Conservation (phyloP, 2,888 invertebrate genomes). For the Aleiodes alternator region DNA sequence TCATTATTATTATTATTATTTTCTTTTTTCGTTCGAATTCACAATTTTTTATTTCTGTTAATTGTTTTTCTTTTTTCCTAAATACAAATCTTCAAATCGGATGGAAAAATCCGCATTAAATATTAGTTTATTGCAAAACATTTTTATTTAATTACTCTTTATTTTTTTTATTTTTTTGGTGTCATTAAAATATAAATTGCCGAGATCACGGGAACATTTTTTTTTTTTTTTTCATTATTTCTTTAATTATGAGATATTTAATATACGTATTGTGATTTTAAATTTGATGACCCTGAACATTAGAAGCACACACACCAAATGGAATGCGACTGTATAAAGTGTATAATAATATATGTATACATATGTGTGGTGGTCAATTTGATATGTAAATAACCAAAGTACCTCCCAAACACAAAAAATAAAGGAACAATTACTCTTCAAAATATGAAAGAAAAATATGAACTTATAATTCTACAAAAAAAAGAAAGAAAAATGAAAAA, state of each 20-base stretch:
- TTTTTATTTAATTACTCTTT: constrained; percentile 4
- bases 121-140: constrained; percentile 25
- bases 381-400: constrained; percentile 70
- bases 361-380: constrained; percentile 64
- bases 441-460: constrained; percentile 30
- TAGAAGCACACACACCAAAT: constrained; percentile 63
- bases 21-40: constrained; percentile 10
- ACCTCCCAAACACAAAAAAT: constrained; percentile 64
- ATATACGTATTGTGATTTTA: constrained; percentile 50
- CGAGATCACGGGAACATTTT: constrained; percentile 44
- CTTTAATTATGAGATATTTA: constrained; percentile 29
- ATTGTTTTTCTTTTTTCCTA: constrained; percentile 2
- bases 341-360: constrained; percentile 33
- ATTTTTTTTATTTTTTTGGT: constrained; percentile 31
- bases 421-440: constrained; percentile 51
- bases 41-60: constrained; percentile 3
- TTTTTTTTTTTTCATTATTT: constrained; percentile 17
- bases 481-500: constrained; percentile 31
- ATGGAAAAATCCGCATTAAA: constrained; percentile 7
- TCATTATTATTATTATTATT: background rate
- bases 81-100: constrained; percentile 22
- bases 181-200: constrained; percentile 45
- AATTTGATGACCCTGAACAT: constrained; percentile 57
- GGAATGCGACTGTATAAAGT: constrained; percentile 67
- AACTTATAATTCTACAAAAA: constrained; percentile 29